These are phyloP conservation scores for Lepidocyrtoides sp. DNA, from an alignment of 2,888 invertebrate genomes.

Conservation along the genomic window DNA sequence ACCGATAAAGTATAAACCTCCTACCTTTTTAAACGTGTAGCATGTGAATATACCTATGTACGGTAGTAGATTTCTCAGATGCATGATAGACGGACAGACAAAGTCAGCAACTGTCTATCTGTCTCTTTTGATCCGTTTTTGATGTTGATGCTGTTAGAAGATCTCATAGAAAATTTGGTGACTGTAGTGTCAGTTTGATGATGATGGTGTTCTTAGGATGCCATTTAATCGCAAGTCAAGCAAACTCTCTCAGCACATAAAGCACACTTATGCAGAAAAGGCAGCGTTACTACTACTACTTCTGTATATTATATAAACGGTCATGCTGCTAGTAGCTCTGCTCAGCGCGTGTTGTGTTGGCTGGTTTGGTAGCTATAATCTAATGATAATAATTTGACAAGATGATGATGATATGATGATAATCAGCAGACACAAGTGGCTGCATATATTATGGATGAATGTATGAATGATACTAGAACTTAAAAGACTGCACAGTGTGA, in stretches of 20 bases:
- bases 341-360: neutral
- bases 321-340: no score
- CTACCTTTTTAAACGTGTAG: neutral
- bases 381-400: conserved; percentile 78
- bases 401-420: conserved; percentile 77
- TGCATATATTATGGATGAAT: conserved; percentile 44
- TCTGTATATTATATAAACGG: no score
- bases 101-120: neutral
- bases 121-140: neutral
- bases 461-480: conserved; percentile 7
- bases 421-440: conserved; percentile 77
- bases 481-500: no score
- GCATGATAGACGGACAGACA: neutral
- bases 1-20: neutral
- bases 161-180: neutral
- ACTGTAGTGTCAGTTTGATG: neutral
- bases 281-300: no score
- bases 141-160: neutral
- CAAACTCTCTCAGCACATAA: neutral
- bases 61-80: neutral
- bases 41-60: neutral
- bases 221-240: neutral
- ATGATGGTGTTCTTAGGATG: neutral
- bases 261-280: neutral
- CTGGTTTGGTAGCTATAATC: conserved; percentile 70